Evolutionary conservation across 2,797 vertebrate genomes (phyloP).

Genomic region (Halcyon chelicuti): DNA sequence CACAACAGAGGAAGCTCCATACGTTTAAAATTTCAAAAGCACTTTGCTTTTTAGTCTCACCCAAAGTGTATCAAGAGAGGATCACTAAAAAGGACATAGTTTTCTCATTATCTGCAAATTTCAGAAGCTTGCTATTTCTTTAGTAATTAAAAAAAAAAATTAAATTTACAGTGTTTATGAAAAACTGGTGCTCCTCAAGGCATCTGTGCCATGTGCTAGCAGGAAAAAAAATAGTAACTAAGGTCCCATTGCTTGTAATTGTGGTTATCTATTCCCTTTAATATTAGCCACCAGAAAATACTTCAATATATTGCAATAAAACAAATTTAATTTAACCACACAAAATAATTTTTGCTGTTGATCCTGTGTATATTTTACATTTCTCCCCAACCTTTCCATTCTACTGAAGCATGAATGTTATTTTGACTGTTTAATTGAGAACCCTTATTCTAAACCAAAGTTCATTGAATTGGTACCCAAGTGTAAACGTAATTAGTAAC

Average conservation of each 20-base stretch:
- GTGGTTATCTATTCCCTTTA: not conserved
- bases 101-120: conserved; percentile 21
- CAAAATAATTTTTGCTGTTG: conserved; percentile 3
- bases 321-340: not conserved
- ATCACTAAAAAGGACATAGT: not conserved
- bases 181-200: not conserved
- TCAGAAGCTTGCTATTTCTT: not conserved
- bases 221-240: not conserved
- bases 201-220: not conserved
- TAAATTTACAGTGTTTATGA: not conserved
- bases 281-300: not conserved
- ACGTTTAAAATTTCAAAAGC: conserved; percentile 41
- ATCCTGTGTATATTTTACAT: conserved; percentile 1
- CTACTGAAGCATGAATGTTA: conserved; percentile 57
- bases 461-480: conserved; percentile 60
- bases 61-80: not conserved
- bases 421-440: conserved; percentile 63
- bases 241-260: not conserved
- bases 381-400: conserved; percentile 36
- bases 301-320: not conserved
- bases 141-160: not conserved
- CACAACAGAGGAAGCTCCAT: conserved; percentile 30
- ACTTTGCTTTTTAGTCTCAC: not conserved
- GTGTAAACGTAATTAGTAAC: conserved; percentile 71
- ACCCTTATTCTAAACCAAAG: conserved; percentile 62